Base-by-base conservation (phyloP, 1,140 invertebrate species). In the Contarinia nasturtii region DNA sequence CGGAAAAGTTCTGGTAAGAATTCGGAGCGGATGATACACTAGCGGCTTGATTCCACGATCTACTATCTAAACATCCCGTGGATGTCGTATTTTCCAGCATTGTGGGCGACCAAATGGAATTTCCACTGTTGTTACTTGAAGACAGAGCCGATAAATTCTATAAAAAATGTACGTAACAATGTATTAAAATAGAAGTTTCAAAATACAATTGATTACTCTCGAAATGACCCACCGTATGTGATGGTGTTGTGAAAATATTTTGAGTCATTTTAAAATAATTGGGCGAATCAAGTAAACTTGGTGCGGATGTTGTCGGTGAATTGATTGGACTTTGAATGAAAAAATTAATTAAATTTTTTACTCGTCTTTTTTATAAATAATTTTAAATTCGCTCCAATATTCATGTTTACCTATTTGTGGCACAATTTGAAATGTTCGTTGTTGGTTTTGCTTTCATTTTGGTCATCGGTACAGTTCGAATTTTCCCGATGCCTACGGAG, bases 371-470 rank as follows among this genome's bases (percentile, higher is more conserved):
- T 15, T 5, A 21, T 14, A 18, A 44, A 22, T 19, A 3, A 22
- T 19, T 21, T 12, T 21, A 14, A 5, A 21, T 44, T 44, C 21
- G 7, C 7, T 7, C 7, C 18, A 15, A 19, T 7, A 19, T 10
- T 15, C 7, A 10, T n/a, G 7, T 10, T 44, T 14, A 44, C 19
- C 42, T 18, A 15, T 20, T 44, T 19, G 18, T 44, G 42, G 3
- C 17, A 19, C 18, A 15, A 34, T 33, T 33, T 14, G 27, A 33
- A 7, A 33, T 33, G 18, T 7, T 18, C 8, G 44, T 33, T n/a
- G 33, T n/a, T 33, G 27, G 5, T 45, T 45, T 45, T 14, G 22
- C 44, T 45, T 45, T 45, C n/a, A 45, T n/a, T 45, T 45, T 45
- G 2, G 21, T n/a, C 19, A 21, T n/a, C 22, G 44, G 33, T 7